Conservation (phyloP, 2,797 vertebrate species). For the Enteromius trimaculatus region DNA sequence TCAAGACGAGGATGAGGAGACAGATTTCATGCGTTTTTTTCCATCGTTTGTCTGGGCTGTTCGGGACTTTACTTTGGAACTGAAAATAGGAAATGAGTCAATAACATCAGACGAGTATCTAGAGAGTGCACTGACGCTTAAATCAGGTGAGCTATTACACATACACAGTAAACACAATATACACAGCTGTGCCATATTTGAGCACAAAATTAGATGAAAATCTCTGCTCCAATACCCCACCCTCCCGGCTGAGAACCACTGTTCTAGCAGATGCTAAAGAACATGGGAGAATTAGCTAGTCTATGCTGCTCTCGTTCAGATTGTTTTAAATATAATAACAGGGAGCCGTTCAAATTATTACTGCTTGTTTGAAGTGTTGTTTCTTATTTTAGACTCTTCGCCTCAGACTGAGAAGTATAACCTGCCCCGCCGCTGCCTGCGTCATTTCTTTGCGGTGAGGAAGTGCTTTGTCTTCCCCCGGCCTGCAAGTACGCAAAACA, state of each 20-base stretch:
- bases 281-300: not conserved
- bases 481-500: conserved; percentile 58
- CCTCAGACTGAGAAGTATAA: conserved; percentile 56
- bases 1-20: conserved; percentile 31
- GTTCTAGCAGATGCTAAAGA: not conserved
- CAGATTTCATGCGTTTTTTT: conserved; percentile 70
- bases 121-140: conserved; percentile 67
- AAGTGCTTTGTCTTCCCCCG: conserved; percentile 76
- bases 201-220: not conserved
- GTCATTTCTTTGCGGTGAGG: conserved; percentile 69
- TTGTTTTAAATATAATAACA: not conserved
- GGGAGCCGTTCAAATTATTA: not conserved
- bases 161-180: not conserved
- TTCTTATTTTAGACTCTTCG: conserved; percentile 36
- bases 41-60: conserved; percentile 75
- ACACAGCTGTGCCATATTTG: not conserved
- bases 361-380: not conserved
- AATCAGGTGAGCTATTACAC: conserved; percentile 53
- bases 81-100: conserved; percentile 56
- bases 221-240: not conserved
- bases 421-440: conserved; percentile 64
- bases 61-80: conserved; percentile 72
- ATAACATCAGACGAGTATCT: conserved; percentile 74
- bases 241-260: not conserved
- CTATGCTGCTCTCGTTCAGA: not conserved